Base-by-base conservation (phyloP, 2,113 vertebrate genomes). In the Oreochromis aureus region DNA sequence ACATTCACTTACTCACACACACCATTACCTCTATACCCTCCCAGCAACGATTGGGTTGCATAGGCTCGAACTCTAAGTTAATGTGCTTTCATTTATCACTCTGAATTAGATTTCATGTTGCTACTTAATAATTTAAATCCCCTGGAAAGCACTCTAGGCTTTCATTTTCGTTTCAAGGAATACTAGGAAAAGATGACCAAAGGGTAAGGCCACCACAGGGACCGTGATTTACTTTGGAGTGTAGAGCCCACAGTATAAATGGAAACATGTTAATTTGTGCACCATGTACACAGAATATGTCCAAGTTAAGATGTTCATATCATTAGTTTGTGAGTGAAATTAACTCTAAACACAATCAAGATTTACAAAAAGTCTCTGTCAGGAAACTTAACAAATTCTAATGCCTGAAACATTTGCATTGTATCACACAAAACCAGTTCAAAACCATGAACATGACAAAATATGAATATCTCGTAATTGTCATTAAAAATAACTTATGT, bases 41-140 rank as follows among this genome's bases (percentile, higher is more conserved):
- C 86, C 12, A 92, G 93, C 90, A 91, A 87, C 18, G 36, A 87
- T 80, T 59, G 56, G 83, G 71, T 88, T 90, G 83, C 93, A 86
- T 80, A 81, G 88, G 55, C 87, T 91, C 16, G 3, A 82, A 76
- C 89, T 86, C 59, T 89, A 92, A 92, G 88, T 91, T 92, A 90
- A 90, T 92, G 92, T 93, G 87, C 93, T 95, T 95, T 94, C 92
- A 95, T 95, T 95, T 86, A 94, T 95, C 95, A 95, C 90, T 89
- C 86, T 58, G 92, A 95, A 96, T 95, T 92, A 93, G 92, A 93
- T 94, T 94, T 92, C 92, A 92, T 94, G 92, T 95, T 94, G 87
- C 92, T 95, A 24, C 83, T 96, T 87, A 95, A 95, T 95, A 91
- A 95, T 95, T 95, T 80, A 95, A 90, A 91, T 87, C 85, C 84